Base-by-base conservation (phyloP, 1,140 invertebrate genomes). In the Lepidurus arcticus region DNA sequence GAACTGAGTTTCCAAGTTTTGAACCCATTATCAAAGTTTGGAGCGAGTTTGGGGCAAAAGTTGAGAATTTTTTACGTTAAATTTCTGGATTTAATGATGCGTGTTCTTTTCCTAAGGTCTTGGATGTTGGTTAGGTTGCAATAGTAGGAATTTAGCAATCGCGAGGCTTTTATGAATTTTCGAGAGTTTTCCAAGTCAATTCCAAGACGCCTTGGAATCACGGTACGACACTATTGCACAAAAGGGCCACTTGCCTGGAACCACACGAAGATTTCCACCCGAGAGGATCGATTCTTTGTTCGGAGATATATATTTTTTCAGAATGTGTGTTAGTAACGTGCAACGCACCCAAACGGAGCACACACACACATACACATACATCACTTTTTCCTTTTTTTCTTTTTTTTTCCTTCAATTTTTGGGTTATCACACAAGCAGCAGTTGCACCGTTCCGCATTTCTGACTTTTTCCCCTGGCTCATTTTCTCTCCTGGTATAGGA, bases 351-450 rank as follows among this genome's bases (percentile, higher is more conserved):
- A 75, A 44, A 44, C 26, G 34, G 43, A 74, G 43, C 42, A 74
- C 73, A 73, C 1, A 73, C 1, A 74, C 74, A 75, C 26, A 42
- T 43, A 75, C 74, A 75, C 74, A 44, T 75, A 21, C 74, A 75
- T 43, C 74, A 44, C 42, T 75, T 75, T 73, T 73, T 24, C 24
- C 4, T 8, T 24, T 73, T 73, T 73, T 73, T 65, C 26, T 26
- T 16, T 76, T 76, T 44, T 76, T 76, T 45, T 34, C 44, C 24
- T 76, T 45, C 42, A 42, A 45, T 65, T 76, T 76, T 13, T 26
- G 44, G 76, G 42, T 76, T 45, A 44, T 53, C 47, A 47, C 75
- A 44, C 75, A 45, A 75, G 75, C 75, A 47, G 44, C 43, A 34
- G 43, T 43, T 74, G 42, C 47, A 47, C 47, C 47, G 43, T 44